Conservation (phyloP, 1,140 invertebrate genomes). For the Habropoda laboriosa region DNA sequence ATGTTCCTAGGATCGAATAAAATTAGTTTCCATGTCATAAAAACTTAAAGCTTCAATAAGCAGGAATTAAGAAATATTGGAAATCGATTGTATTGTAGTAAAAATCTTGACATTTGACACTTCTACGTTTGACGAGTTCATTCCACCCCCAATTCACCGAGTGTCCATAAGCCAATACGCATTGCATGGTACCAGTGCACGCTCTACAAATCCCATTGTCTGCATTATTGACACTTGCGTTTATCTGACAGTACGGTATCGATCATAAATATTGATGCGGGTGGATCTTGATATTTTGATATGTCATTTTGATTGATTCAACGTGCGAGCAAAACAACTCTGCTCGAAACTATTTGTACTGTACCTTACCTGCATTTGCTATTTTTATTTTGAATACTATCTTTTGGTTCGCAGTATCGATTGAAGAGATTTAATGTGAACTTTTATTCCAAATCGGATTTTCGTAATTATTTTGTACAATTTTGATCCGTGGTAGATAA, state of each 20-base stretch:
- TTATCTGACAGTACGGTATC: constrained; percentile 29
- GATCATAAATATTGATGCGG: constrained; percentile 18
- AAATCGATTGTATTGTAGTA: constrained; percentile 64
- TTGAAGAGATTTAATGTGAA: neutral
- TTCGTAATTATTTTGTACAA: too few relatives aligned
- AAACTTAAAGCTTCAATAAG: neutral
- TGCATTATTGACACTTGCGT: constrained; percentile 35
- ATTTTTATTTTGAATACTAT: neutral
- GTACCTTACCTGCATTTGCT: neutral
- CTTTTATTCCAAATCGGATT: neutral
- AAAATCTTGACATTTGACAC: constrained; percentile 64
- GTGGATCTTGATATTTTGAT: constrained; percentile 28
- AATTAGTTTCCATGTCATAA: neutral
- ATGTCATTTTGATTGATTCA: constrained; percentile 22
- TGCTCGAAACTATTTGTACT: neutral
- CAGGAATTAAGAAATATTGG: neutral
- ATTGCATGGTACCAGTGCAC: constrained; percentile 9
- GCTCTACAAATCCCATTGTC: constrained; percentile 22
- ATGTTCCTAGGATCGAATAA: neutral
- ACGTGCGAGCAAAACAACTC: neutral
- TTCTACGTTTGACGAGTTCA: constrained; percentile 46
- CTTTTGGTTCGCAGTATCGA: neutral
- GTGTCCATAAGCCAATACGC: constrained; percentile 29
- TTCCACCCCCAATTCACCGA: constrained; percentile 47
- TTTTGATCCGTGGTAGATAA: too few relatives aligned